Percentiles rank a stretch among this genome's conserved stretches.
These are phyloP conservation scores for Caenorhabditis tropicalis DNA, from an alignment of 1,140 invertebrate species.

Conservation along the genomic window DNA sequence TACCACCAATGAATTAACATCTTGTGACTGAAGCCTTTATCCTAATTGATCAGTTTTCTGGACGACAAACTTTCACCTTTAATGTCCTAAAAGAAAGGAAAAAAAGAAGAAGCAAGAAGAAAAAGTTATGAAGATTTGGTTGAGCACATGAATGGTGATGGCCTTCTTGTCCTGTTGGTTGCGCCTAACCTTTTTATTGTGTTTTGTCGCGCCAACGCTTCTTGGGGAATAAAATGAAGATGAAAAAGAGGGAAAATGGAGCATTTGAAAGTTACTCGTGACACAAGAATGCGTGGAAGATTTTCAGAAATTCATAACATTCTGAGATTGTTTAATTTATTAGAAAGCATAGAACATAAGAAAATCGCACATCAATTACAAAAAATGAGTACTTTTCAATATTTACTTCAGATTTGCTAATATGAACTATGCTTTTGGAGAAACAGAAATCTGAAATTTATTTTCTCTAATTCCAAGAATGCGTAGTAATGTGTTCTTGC, in stretches of 20 bases:
- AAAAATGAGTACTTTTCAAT: too few relatives aligned
- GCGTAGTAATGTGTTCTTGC: too few relatives aligned
- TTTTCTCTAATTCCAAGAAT: too few relatives aligned
- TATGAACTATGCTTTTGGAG: too few relatives aligned
- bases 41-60: not conserved
- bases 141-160: constrained; percentile 33
- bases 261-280: not conserved
- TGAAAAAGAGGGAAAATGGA: not conserved
- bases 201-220: not conserved
- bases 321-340: not conserved
- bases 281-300: not conserved
- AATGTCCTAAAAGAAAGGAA: constrained; percentile 10
- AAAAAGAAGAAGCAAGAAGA: not conserved
- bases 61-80: not conserved
- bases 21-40: not conserved
- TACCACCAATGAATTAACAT: not conserved
- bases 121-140: constrained; percentile 36
- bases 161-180: not conserved
- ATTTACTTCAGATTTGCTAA: too few relatives aligned
- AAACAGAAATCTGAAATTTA: too few relatives aligned
- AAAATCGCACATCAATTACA: not conserved
- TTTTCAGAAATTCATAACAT: not conserved
- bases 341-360: not conserved
- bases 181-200: constrained; percentile 30
- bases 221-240: not conserved